Evolutionary conservation across 1,140 invertebrate species (phyloP), one percentile per base, ranked within the genome.

Genomic region (Microvelia longipes): DNA sequence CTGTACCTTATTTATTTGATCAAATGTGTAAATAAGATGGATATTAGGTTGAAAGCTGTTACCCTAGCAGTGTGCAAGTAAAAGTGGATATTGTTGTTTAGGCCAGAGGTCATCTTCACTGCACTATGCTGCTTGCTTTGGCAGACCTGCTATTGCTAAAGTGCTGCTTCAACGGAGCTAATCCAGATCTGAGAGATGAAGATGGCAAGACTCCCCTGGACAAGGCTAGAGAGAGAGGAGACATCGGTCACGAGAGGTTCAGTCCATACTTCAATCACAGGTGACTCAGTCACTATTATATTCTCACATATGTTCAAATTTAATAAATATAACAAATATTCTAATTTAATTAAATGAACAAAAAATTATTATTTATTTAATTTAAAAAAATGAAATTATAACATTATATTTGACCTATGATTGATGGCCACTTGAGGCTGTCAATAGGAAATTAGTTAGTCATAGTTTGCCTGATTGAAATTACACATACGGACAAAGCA

Each of bases 81-180:
- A n/a, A n/a, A n/a, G n/a, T n/a, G n/a, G n/a, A n/a, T n/a, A n/a
- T n/a, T n/a, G n/a, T n/a, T n/a, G n/a, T n/a, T n/a, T n/a, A 86
- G 86, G 96, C 26, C 92, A 98, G 75, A 83, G 96, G 29, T 98
- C 95, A 28, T 98, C 96, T 2, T 98, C 96, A 15, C 81, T 99
- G 0, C 97, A 99, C 79, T 99, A 99, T 80, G 97, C 97, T 2
- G 96, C 97, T 2, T 99, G 97, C 79, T 99, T 99, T 82, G 97
- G 97, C 1, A 85, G 97, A 69, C 95, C 96, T 1, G 92, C 94
- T 29, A 98, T 99, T 71, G 93, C 93, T 1, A 95, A 95, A 80
- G 94, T 98, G 61, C 81, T 99, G 15, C 83, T 99, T 0, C 87
- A 92, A 71, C 91, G 97, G 97, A 66, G 97, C 97, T n/a, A 98